phyloP scores from a whole-genome alignment of 2,797 vertebrate species.

The Heterohyrax brucei region DNA sequence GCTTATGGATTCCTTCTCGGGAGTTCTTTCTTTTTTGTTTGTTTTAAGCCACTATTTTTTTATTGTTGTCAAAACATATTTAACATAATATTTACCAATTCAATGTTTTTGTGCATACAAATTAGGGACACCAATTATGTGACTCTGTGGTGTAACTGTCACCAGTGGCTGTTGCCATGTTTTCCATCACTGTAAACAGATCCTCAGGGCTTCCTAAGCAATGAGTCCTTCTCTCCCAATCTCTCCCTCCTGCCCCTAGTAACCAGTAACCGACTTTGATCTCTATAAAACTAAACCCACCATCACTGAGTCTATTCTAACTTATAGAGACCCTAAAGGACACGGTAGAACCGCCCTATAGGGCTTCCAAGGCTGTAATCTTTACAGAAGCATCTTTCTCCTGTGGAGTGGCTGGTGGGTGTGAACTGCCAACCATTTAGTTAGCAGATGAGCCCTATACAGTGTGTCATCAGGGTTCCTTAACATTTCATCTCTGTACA shows the following conservation, averaged over 20 bases:
- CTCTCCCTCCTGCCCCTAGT: not conserved
- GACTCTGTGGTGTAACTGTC: not conserved
- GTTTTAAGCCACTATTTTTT: not conserved
- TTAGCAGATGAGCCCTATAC: too few species aligned
- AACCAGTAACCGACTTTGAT: not conserved
- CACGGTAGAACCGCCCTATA: too few species aligned
- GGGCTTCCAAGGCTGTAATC: too few species aligned
- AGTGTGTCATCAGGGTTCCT: too few species aligned
- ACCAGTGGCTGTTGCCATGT: not conserved
- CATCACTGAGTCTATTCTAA: too few species aligned
- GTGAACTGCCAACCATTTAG: too few species aligned
- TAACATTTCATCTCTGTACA: not conserved
- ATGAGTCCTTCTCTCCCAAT: not conserved
- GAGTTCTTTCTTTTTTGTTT: not conserved
- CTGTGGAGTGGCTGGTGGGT: too few species aligned
- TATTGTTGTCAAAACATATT: not conserved
- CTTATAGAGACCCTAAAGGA: too few species aligned
- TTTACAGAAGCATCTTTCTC: too few species aligned
- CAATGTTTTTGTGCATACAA: not conserved
- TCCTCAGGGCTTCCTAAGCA: not conserved
- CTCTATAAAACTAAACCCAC: not conserved
- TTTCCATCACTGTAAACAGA: not conserved
- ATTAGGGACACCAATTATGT: not conserved
- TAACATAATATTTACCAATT: not conserved
- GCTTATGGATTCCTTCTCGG: not conserved